Evolutionary conservation across 1,140 invertebrate genomes (phyloP).

Genomic region (Diuraphis noxia): DNA sequence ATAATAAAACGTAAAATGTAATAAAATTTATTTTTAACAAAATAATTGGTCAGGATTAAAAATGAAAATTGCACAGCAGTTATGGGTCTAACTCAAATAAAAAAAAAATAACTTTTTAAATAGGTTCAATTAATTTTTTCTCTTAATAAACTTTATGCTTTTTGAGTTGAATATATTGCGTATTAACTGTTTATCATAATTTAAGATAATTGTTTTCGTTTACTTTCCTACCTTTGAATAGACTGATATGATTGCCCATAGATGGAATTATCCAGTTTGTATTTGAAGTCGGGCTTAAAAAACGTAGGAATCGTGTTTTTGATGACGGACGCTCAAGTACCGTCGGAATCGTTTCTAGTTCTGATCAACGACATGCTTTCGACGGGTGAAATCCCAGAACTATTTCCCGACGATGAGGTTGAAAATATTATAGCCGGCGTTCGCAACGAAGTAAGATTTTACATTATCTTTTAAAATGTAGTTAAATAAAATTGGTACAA

Average conservation of each 20-base stretch:
- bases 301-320: slow-evolving; percentile 93
- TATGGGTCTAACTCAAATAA: background rate
- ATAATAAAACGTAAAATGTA: background rate
- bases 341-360: slow-evolving; percentile 93
- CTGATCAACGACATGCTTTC: slow-evolving; percentile 94
- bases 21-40: background rate
- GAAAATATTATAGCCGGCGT: slow-evolving; percentile 91
- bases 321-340: slow-evolving; percentile 95
- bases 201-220: background rate
- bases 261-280: slow-evolving; percentile 82
- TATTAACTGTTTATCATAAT: background rate
- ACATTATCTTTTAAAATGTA: background rate
- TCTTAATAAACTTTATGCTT: background rate
- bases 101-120: background rate
- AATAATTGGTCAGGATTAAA: background rate
- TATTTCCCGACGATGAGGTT: slow-evolving; percentile 94
- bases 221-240: background rate
- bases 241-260: slow-evolving; percentile 57
- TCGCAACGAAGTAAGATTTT: slow-evolving; percentile 73
- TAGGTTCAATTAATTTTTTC: background rate
- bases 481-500: background rate
- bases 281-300: slow-evolving; percentile 89
- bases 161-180: background rate
- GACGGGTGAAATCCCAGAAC: slow-evolving; percentile 92
- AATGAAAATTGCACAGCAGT: background rate